These are phyloP conservation scores for Sicus ferrugineus DNA, from an alignment of 2,888 invertebrate species.

Conservation along the genomic window DNA sequence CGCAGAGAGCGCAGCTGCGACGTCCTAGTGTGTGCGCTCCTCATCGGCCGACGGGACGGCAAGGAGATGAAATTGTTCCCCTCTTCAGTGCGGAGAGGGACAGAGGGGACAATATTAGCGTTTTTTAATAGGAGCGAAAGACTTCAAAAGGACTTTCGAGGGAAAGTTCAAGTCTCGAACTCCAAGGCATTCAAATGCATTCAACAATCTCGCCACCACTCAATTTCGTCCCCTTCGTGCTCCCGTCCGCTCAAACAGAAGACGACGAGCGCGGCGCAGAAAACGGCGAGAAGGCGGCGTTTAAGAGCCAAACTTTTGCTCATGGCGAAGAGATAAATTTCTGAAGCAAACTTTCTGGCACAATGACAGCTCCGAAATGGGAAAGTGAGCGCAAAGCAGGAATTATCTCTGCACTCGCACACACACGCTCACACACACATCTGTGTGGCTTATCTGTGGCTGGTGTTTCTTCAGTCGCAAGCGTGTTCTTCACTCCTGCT, in stretches of 20 bases:
- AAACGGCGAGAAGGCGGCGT: neutral
- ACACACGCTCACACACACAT: constrained; percentile 2
- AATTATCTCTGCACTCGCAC: constrained; percentile 15
- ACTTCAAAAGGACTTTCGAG: no score
- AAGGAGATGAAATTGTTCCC: no score
- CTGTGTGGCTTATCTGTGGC: neutral
- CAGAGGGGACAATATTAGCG: no score
- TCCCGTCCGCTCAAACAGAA: neutral
- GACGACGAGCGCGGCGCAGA: neutral
- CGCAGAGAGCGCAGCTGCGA: no score
- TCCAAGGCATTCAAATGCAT: neutral
- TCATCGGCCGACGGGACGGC: no score
- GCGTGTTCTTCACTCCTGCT: neutral
- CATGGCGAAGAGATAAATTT: constrained; percentile 18
- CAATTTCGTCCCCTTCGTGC: neutral
- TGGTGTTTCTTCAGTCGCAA: neutral
- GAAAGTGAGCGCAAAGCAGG: constrained; percentile 22
- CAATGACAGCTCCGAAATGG: constrained; percentile 24
- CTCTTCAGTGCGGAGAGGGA: no score
- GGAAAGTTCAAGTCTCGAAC: neutral
- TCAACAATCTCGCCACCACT: neutral
- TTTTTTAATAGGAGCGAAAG: no score
- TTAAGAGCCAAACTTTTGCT: neutral
- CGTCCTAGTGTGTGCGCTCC: no score
- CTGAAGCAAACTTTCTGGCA: constrained; percentile 27